Conservation (phyloP, 2,797 vertebrate species). For the Ataeniobius toweri region DNA sequence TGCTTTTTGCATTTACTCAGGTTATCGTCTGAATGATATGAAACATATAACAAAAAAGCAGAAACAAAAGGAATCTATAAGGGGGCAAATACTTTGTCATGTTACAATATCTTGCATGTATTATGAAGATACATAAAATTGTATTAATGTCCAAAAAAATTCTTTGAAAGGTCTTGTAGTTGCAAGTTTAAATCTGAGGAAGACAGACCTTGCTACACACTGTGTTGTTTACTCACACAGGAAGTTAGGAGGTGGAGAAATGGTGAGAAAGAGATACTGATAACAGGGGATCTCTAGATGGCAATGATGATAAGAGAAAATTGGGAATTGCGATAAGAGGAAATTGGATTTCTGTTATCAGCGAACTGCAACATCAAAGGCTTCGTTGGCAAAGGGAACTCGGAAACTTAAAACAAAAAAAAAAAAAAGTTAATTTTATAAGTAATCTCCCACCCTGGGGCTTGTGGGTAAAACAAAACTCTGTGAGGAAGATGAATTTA, state of each 20-base stretch:
- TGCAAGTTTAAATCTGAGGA: not conserved
- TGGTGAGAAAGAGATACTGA: constrained; percentile 24
- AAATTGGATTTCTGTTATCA: constrained; percentile 53
- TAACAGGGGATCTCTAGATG: constrained; percentile 28
- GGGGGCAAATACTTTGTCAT: not conserved
- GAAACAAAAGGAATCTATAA: not conserved
- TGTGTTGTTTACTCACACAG: constrained; percentile 22
- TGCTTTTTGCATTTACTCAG: not conserved
- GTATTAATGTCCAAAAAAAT: not conserved
- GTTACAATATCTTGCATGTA: not conserved
- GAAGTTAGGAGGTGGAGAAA: constrained; percentile 26
- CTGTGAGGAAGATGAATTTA: constrained; percentile 71
- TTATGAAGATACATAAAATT: not conserved
- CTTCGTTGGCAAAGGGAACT: constrained; percentile 36
- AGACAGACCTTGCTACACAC: not conserved
- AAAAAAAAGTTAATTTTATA: constrained; percentile 60
- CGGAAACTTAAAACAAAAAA: constrained; percentile 46
- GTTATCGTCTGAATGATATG: not conserved
- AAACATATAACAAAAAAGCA: not conserved
- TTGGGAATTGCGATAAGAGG: constrained; percentile 37
- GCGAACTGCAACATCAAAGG: constrained; percentile 63
- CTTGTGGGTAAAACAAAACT: constrained; percentile 73
- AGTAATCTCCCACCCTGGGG: constrained; percentile 66
- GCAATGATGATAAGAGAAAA: constrained; percentile 43
- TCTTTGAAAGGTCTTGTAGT: not conserved